Evolutionary conservation across 2,888 invertebrate species (phyloP).

Genomic region (Philopedon plagiatum): DNA sequence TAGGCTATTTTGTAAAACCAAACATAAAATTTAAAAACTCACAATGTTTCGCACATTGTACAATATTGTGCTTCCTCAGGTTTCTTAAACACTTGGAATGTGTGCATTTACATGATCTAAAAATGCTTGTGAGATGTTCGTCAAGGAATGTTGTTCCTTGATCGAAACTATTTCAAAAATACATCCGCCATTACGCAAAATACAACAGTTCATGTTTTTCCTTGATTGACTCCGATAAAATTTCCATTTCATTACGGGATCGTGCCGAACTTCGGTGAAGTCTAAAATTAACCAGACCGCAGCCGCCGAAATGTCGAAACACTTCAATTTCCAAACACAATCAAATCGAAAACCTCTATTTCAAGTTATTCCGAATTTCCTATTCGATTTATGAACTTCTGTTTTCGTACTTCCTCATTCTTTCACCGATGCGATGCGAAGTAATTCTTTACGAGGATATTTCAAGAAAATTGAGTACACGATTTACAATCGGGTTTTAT

Average conservation of each 20-base stretch:
- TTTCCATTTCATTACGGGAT: conserved; percentile 2
- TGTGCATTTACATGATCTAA: too few relatives aligned
- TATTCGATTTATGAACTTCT: background rate
- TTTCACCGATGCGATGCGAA: background rate
- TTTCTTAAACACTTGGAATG: too few relatives aligned
- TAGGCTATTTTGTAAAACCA: too few relatives aligned
- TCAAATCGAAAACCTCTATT: conserved; percentile 13
- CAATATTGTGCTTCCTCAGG: too few relatives aligned
- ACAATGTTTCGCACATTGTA: too few relatives aligned
- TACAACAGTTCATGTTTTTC: conserved; percentile 1
- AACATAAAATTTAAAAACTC: too few relatives aligned
- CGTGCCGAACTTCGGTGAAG: conserved; percentile 15
- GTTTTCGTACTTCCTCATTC: conserved; percentile 21
- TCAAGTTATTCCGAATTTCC: conserved; percentile 24
- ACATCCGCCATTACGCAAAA: background rate
- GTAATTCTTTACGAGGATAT: background rate
- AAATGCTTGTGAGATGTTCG: too few relatives aligned
- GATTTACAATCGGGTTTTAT: too few relatives aligned
- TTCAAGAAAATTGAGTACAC: background rate
- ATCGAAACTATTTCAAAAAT: too few relatives aligned
- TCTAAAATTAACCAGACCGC: conserved; percentile 18
- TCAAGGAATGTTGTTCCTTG: too few relatives aligned
- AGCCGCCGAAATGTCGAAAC: conserved; percentile 22
- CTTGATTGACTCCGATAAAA: conserved; percentile 5
- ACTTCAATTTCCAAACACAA: conserved; percentile 27